Percentiles rank a stretch among this genome's conserved stretches.
These are phyloP conservation scores for Bambusicola thoracicus DNA, from an alignment of 2,113 vertebrate genomes.

Conservation along the genomic window DNA sequence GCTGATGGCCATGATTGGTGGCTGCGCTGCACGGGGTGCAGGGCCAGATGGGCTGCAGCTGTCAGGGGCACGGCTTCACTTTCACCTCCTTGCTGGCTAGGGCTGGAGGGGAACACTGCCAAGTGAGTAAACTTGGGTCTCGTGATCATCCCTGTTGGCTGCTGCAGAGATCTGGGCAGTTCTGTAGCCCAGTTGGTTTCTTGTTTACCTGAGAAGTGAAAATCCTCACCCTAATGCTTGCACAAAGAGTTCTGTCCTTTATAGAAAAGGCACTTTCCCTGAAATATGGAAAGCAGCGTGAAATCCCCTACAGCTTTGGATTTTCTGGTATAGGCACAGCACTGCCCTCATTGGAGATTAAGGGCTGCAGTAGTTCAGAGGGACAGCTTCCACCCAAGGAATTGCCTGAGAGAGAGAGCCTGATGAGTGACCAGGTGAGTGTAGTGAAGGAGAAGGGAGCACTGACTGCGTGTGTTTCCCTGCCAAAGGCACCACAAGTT, in stretches of 20 bases:
- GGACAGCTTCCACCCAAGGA: neutral
- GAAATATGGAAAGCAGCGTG: neutral
- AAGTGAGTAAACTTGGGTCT: neutral
- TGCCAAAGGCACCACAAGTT: neutral
- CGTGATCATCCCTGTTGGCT: neutral
- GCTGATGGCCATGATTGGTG: neutral
- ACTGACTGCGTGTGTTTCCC: accelerated
- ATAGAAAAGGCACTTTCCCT: neutral
- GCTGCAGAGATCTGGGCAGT: neutral
- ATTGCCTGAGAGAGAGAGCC: neutral
- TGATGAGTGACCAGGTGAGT: neutral
- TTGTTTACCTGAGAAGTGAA: neutral
- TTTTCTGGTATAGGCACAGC: neutral
- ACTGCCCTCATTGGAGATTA: neutral
- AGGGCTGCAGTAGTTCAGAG: neutral
- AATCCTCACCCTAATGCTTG: neutral
- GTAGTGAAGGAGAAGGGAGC: neutral
- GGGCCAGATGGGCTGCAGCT: neutral
- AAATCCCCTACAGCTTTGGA: neutral
- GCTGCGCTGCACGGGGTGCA: neutral
- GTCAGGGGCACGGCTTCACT: neutral
- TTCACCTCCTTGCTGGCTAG: accelerated
- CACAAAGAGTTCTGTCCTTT: neutral
- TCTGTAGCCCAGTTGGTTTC: neutral
- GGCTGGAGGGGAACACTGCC: neutral